Evolutionary conservation across 2,797 vertebrate genomes (phyloP).

Genomic region (Podargus strigoides): DNA sequence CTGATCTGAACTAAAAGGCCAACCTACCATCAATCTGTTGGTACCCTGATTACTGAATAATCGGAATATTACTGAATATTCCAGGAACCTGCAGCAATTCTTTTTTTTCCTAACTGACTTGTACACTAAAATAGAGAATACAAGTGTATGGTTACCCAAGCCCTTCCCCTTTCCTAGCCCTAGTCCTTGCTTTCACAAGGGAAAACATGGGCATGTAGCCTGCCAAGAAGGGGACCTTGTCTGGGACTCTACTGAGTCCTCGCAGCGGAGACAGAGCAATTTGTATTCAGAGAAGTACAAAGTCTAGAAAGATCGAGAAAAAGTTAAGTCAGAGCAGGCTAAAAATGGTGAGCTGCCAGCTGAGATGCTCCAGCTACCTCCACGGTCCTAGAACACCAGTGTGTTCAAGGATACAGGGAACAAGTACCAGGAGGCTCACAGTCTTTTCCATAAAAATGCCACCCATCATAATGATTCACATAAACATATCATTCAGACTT

Average conservation of each 20-base stretch:
- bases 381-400: background rate
- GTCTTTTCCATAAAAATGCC: background rate
- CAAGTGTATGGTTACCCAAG: background rate
- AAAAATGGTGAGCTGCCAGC: background rate
- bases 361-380: background rate
- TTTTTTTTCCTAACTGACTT: background rate
- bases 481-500: background rate
- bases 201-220: accelerated
- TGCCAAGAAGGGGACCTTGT: background rate
- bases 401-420: background rate
- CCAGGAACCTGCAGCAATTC: background rate
- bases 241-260: background rate
- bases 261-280: accelerated
- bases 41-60: background rate
- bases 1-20: background rate
- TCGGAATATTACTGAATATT: no score
- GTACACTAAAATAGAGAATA: background rate
- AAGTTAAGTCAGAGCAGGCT: background rate
- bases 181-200: background rate
- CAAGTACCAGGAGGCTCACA: background rate
- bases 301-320: no score
- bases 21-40: background rate
- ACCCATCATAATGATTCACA: background rate
- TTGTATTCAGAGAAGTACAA: background rate
- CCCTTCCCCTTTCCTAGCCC: background rate